These are phyloP conservation scores for Puma concolor DNA, from an alignment of 2,113 vertebrate species.

Conservation along the genomic window DNA sequence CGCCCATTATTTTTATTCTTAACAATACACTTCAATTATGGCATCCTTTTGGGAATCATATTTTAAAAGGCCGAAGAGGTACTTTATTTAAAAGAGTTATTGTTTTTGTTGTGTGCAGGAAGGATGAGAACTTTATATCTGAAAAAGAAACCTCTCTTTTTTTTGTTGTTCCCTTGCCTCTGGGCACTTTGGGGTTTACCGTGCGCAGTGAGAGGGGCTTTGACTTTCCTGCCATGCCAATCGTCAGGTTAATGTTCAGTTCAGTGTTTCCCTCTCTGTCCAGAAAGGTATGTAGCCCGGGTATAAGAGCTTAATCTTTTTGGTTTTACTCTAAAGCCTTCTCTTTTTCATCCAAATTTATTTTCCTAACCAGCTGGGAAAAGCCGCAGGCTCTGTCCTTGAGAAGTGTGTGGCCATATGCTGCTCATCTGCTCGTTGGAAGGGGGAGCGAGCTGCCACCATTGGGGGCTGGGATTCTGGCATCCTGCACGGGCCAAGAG, in stretches of 20 bases:
- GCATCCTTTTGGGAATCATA: not conserved
- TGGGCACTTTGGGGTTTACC: not conserved
- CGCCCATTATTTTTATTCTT: not conserved
- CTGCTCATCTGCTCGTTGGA: not conserved
- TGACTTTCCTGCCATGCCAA: not conserved
- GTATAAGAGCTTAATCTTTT: not conserved
- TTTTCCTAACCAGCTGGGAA: not conserved
- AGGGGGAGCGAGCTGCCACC: not conserved
- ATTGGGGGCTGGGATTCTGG: not conserved
- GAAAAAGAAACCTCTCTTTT: not conserved
- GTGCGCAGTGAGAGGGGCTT: not conserved
- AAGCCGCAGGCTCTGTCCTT: not conserved
- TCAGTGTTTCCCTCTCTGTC: not conserved
- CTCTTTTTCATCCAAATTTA: not conserved
- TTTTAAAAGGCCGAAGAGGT: not conserved
- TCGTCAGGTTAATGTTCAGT: not conserved
- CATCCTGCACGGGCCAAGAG: not conserved
- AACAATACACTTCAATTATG: not conserved
- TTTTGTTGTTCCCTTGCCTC: not conserved
- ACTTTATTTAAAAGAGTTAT: not conserved
- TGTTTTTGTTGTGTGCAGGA: not conserved
- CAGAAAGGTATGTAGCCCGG: not conserved
- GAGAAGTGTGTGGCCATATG: slow-evolving; percentile 29
- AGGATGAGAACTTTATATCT: not conserved
- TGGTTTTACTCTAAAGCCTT: not conserved